phyloP scores from a whole-genome alignment of 2,113 vertebrate genomes.

The Leiothrix lutea region DNA sequence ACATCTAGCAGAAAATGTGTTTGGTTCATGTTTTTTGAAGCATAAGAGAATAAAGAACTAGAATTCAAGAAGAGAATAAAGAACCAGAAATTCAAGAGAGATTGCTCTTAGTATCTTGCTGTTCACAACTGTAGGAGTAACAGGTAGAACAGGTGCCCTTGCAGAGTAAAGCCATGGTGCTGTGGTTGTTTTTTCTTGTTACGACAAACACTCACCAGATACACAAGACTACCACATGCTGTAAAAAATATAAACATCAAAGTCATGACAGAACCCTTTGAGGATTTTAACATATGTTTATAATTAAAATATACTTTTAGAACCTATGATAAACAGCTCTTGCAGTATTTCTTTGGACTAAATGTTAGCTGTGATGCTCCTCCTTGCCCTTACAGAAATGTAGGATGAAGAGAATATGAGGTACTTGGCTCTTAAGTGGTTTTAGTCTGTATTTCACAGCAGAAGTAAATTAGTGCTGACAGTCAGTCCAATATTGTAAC shows the following conservation, averaged over 20 bases:
- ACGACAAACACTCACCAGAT: not conserved
- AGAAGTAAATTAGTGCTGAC: not conserved
- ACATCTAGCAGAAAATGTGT: not conserved
- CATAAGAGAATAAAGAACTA: not conserved
- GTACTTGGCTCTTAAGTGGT: not conserved
- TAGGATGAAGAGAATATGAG: not conserved
- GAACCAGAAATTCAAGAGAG: not conserved
- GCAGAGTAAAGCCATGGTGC: not conserved
- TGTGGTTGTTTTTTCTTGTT: not conserved
- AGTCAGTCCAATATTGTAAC: not conserved
- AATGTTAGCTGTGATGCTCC: not conserved
- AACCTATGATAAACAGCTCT: not conserved
- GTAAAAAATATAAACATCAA: not conserved
- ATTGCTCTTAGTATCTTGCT: not conserved
- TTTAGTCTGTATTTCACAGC: not conserved
- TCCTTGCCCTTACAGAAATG: not conserved
- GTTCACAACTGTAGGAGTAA: not conserved
- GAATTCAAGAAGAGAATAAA: not conserved
- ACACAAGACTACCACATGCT: not conserved
- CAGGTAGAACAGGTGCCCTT: not conserved
- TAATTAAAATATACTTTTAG: not conserved
- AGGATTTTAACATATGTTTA: not conserved
- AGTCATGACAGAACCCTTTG: not conserved
- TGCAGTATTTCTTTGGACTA: not conserved
- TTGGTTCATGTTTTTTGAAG: not conserved